Conservation (phyloP, 2,113 vertebrate genomes). For the Tichodroma muraria region DNA sequence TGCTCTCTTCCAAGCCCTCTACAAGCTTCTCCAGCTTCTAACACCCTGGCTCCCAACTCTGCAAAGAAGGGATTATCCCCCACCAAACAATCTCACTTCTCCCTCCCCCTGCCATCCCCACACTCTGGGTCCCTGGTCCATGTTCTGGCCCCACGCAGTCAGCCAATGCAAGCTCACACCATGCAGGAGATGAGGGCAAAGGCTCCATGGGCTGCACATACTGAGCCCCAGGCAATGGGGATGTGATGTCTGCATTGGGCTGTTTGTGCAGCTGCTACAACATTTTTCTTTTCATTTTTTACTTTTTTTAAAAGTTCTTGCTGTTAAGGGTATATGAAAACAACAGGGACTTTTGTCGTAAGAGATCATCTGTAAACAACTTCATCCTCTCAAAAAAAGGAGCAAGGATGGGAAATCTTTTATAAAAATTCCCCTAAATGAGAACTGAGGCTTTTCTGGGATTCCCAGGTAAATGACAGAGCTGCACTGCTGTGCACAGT, state of each 20-base stretch:
- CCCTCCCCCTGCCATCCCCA: background rate
- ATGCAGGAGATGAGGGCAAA: background rate
- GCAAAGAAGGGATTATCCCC: background rate
- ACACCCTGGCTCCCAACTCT: background rate
- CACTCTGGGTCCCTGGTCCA: background rate
- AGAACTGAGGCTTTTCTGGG: background rate
- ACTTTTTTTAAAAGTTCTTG: background rate
- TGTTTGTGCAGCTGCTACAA: background rate
- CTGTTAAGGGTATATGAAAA: background rate
- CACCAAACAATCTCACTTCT: background rate
- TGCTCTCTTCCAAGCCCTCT: background rate
- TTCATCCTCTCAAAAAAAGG: background rate
- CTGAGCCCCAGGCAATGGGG: background rate
- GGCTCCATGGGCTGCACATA: background rate
- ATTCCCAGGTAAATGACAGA: conserved; percentile 8
- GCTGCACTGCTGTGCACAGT: background rate
- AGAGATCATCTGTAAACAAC: background rate
- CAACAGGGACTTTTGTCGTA: background rate
- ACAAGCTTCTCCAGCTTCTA: background rate
- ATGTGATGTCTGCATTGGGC: background rate
- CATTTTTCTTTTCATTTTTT: background rate
- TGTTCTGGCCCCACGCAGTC: background rate
- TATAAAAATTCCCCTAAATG: background rate
- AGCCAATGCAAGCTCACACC: background rate
- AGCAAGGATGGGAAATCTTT: background rate